phyloP scores from a whole-genome alignment of 2,888 invertebrate genomes.

The Himalopsyche anomala region DNA sequence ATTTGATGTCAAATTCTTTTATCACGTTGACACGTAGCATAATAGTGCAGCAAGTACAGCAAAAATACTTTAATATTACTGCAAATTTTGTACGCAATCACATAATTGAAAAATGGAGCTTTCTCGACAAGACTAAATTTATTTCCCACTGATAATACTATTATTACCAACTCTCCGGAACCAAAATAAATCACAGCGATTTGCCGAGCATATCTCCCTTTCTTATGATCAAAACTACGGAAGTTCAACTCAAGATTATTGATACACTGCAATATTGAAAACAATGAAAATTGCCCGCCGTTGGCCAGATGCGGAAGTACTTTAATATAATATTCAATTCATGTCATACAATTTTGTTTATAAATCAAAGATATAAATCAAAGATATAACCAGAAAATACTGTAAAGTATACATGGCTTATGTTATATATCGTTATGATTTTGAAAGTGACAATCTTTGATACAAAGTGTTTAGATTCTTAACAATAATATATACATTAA shows the following conservation, averaged over 20 bases:
- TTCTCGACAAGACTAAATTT: neutral
- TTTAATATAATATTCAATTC: slow-evolving; percentile 23
- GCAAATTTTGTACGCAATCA: neutral
- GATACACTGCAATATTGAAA: slow-evolving; percentile 17
- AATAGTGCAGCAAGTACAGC: too few species aligned
- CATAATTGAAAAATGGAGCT: slow-evolving; percentile 8
- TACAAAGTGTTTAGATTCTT: neutral
- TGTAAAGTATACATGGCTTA: neutral
- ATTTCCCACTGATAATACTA: slow-evolving; percentile 16
- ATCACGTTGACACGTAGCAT: too few species aligned
- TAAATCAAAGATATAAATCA: neutral
- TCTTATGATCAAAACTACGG: neutral
- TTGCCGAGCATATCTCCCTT: slow-evolving; percentile 15
- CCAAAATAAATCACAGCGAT: neutral
- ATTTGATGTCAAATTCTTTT: too few species aligned
- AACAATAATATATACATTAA: neutral
- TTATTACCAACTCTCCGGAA: neutral
- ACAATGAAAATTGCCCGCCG: slow-evolving; percentile 26
- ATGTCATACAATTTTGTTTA: neutral
- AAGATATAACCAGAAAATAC: neutral
- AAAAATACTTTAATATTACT: neutral
- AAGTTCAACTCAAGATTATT: neutral
- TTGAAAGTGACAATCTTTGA: neutral
- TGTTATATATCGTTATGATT: neutral
- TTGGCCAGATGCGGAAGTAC: slow-evolving; percentile 3